phyloP scores from a whole-genome alignment of 2,888 invertebrate genomes.

The Papilio elwesi region DNA sequence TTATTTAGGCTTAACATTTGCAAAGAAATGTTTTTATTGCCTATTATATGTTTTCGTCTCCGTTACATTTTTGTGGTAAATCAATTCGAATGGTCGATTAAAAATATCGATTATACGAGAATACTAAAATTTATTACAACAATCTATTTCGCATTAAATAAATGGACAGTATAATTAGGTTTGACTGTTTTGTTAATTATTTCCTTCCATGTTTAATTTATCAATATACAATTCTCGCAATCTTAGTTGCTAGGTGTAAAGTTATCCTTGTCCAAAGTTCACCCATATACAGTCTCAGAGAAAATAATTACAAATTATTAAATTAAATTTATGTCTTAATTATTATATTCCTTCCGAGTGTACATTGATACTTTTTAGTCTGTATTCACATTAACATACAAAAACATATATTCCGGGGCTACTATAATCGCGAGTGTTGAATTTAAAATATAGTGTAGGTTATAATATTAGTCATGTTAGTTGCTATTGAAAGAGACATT shows the following conservation, averaged over 20 bases:
- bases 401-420: neutral
- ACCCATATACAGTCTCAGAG: neutral
- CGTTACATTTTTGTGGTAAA: too few relatives aligned
- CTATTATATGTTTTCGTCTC: too few relatives aligned
- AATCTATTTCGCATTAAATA: neutral
- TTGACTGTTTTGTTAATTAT: neutral
- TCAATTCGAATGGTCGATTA: too few relatives aligned
- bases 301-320: neutral
- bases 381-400: neutral
- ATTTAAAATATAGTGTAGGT: conserved; percentile 4
- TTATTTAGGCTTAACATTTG: too few relatives aligned
- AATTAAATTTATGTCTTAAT: neutral
- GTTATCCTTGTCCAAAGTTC: neutral
- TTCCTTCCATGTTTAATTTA: neutral
- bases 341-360: neutral
- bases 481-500: neutral
- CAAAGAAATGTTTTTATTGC: too few relatives aligned
- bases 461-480: conserved; percentile 17
- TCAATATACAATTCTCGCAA: neutral
- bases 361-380: neutral
- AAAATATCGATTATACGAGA: too few relatives aligned
- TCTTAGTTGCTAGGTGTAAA: neutral
- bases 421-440: neutral
- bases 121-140: neutral
- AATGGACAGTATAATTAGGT: neutral